phyloP scores from a whole-genome alignment of 2,113 vertebrate genomes.

The Pteruthius melanotis region DNA sequence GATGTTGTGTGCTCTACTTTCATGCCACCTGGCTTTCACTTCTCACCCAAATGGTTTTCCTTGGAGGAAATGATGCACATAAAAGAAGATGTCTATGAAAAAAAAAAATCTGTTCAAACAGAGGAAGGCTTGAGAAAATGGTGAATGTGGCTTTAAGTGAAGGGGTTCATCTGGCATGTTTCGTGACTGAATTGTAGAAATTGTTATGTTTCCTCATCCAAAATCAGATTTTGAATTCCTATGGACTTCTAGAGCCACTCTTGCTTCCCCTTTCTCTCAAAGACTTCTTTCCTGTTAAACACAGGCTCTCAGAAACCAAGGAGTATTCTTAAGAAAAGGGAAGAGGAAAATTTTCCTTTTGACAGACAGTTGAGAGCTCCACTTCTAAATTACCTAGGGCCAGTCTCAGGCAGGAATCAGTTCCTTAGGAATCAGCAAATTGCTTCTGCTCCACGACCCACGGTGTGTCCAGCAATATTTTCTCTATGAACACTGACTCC shows the following conservation, averaged over 20 bases:
- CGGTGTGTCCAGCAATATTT: neutral
- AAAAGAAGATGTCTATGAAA: neutral
- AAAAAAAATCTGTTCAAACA: neutral
- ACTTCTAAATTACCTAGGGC: neutral
- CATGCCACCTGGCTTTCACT: neutral
- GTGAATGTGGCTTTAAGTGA: neutral
- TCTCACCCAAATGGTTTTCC: neutral
- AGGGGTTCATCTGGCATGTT: fast-evolving
- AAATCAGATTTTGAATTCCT: neutral
- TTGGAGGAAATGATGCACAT: neutral
- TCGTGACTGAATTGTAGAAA: neutral
- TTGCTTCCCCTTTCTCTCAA: neutral
- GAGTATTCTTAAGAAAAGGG: neutral
- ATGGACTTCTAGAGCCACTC: neutral
- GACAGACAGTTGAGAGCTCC: neutral
- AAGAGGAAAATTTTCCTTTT: neutral
- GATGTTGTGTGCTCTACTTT: neutral
- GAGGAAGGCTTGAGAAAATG: neutral
- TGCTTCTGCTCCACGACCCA: neutral
- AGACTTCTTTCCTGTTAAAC: neutral
- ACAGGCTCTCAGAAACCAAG: neutral
- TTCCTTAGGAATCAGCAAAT: neutral
- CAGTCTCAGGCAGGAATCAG: neutral
- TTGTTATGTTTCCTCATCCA: neutral
- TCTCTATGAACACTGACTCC: neutral